Base-by-base conservation (phyloP, 2,888 invertebrate genomes). In the Drosophila macrospina region DNA sequence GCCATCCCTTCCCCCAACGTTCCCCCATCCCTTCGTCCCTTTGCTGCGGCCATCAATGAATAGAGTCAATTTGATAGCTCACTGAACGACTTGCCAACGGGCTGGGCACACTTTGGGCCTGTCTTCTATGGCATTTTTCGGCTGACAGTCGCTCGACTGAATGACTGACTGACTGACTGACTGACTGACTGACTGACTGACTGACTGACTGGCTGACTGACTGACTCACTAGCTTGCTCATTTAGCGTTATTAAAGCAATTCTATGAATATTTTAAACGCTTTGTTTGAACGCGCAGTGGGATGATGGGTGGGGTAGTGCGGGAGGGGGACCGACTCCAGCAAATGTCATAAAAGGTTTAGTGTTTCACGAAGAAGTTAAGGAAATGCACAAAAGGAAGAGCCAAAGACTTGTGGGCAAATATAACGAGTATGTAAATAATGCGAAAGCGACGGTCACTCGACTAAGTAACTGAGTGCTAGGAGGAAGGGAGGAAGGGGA, bases 161-260 rank as follows among this genome's bases (percentile, higher is more conserved):
- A 36, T 60, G 20, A 15, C 37, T 50, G 26, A 48, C 47, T 39
- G n/a, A n/a, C n/a, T 20, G 20, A 20, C 39, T 60, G 20, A 15
- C 37, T 50, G 26, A 48, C 47, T 39, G n/a, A n/a, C n/a, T n/a
- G n/a, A n/a, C n/a, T 20, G 20, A 20, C 39, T 60, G 20, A 15
- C 37, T 50, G 26, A 48, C 47, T 39, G 16, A 48, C 68, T 65
- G 72, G 73, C 81, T 84, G n/a, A n/a, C n/a, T 20, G 20, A 20
- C 39, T 60, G 20, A 15, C 37, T 50, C 32, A 48, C 47, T 39
- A 24, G 51, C 68, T 65, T 74, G 73, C 81, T 84, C 80, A 86
- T 88, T 85, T 86, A 67, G 70, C 78, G 79, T 86, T 88, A 88
- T 80, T 86, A 86, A 86, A 88, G 81, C 86, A 74, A 78, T 80